A percentile compares a stretch with the other conserved stretches of the same genome.
These are phyloP conservation scores for Ammodytes marinus DNA, from an alignment of 2,113 vertebrate species.

Conservation along the genomic window DNA sequence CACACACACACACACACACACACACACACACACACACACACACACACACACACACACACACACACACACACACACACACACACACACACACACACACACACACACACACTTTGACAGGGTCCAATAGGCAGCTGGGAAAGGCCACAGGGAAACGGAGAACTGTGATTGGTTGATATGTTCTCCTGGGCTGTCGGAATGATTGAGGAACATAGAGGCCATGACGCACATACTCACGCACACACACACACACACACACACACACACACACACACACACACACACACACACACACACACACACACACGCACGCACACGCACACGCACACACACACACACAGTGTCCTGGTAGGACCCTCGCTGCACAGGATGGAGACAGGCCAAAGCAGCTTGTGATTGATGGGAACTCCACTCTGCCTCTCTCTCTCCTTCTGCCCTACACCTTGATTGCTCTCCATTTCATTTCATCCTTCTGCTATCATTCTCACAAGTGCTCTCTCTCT, in stretches of 20 bases:
- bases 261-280: neutral
- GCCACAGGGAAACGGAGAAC: slow-evolving; percentile 9
- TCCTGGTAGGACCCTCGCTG: slow-evolving; percentile 59
- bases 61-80: too few species aligned
- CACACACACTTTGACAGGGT: slow-evolving; percentile 22
- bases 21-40: too few species aligned
- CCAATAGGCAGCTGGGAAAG: slow-evolving; percentile 26
- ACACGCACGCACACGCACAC: slow-evolving; percentile 19
- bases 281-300: slow-evolving; percentile 20
- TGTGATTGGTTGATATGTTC: slow-evolving; percentile 50
- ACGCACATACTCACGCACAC: slow-evolving; percentile 26
- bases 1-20: too few species aligned
- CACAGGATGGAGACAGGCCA: slow-evolving; percentile 43
- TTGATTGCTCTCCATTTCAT: slow-evolving; percentile 70
- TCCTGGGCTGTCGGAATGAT: slow-evolving; percentile 50
- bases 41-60: too few species aligned
- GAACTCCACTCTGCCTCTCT: slow-evolving; percentile 35
- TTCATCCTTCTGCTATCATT: slow-evolving; percentile 48
- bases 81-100: too few species aligned
- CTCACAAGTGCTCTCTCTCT: slow-evolving; percentile 29
- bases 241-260: slow-evolving; percentile 1
- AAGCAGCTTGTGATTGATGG: slow-evolving; percentile 78
- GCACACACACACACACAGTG: slow-evolving; percentile 24
- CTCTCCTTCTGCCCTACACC: slow-evolving; percentile 2
- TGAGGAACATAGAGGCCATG: slow-evolving; percentile 54